Conservation (phyloP, 1,140 invertebrate genomes). For the Drosophila kepulauana region DNA sequence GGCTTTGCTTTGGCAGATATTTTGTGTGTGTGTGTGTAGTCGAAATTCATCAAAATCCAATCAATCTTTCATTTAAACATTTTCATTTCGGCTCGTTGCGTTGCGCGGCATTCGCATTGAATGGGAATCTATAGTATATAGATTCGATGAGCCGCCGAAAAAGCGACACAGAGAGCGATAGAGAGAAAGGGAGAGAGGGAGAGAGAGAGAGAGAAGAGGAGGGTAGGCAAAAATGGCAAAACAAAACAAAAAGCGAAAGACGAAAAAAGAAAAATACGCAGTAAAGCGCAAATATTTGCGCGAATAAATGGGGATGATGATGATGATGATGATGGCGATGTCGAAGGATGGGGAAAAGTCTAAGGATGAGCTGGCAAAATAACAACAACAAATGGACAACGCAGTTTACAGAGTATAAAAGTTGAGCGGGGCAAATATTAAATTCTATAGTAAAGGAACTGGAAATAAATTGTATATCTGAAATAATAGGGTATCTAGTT, state of each 20-base stretch:
- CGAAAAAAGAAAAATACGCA: conserved; percentile 53
- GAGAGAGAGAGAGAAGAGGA: background rate
- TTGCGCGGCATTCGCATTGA: conserved; percentile 62
- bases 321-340: conserved; percentile 47
- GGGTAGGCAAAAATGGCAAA: conserved; percentile 46
- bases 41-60: conserved; percentile 81
- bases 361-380: conserved; percentile 46
- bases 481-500: too few species aligned
- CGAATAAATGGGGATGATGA: conserved; percentile 81
- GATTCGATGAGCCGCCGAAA: conserved; percentile 30
- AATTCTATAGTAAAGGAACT: background rate
- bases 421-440: background rate
- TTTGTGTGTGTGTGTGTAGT: conserved; percentile 56
- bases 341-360: background rate
- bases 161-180: background rate
- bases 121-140: conserved; percentile 69
- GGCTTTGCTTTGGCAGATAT: conserved; percentile 12
- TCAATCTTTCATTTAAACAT: conserved; percentile 83
- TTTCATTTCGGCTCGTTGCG: conserved; percentile 80
- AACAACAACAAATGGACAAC: conserved; percentile 16
- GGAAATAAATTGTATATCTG: too few species aligned
- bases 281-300: conserved; percentile 81
- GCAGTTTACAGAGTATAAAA: background rate
- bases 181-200: background rate
- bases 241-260: conserved; percentile 32